These are phyloP conservation scores for Xiphophorus birchmanni DNA, from an alignment of 2,797 vertebrate genomes.

Conservation along the genomic window DNA sequence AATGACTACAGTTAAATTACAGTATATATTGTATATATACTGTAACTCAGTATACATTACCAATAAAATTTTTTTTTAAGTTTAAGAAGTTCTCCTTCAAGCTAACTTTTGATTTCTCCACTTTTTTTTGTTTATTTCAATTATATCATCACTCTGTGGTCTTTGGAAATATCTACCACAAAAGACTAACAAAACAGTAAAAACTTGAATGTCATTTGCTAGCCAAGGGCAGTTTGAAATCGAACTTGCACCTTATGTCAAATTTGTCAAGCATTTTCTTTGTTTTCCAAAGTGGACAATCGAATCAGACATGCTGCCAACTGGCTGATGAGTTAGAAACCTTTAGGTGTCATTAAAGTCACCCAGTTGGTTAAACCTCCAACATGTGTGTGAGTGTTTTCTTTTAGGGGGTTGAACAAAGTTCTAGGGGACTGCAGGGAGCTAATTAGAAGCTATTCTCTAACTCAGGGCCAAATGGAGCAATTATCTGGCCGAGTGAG, in stretches of 20 bases:
- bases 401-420: conserved; percentile 70
- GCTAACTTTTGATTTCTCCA: background rate
- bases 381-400: conserved; percentile 84
- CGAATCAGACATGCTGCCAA: conserved; percentile 56
- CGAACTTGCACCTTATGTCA: conserved; percentile 33
- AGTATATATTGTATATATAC: background rate
- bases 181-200: background rate
- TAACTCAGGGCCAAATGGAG: conserved; percentile 88
- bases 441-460: conserved; percentile 86
- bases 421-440: conserved; percentile 77
- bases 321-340: conserved; percentile 58
- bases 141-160: background rate
- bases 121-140: background rate
- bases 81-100: background rate
- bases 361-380: conserved; percentile 78
- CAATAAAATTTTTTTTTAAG: no score
- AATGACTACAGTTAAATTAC: conserved; percentile 1
- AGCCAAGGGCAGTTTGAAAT: conserved; percentile 25
- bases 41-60: no score
- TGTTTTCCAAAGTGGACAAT: conserved; percentile 49
- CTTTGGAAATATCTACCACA: background rate
- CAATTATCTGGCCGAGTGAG: conserved; percentile 87
- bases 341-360: conserved; percentile 71
- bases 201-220: conserved; percentile 33
- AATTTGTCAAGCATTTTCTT: conserved; percentile 26